Percentiles rank a stretch among this genome's conserved stretches.
Evolutionary conservation across 2,888 invertebrate species (phyloP).

Genomic region (Standfussiana lucernea): DNA sequence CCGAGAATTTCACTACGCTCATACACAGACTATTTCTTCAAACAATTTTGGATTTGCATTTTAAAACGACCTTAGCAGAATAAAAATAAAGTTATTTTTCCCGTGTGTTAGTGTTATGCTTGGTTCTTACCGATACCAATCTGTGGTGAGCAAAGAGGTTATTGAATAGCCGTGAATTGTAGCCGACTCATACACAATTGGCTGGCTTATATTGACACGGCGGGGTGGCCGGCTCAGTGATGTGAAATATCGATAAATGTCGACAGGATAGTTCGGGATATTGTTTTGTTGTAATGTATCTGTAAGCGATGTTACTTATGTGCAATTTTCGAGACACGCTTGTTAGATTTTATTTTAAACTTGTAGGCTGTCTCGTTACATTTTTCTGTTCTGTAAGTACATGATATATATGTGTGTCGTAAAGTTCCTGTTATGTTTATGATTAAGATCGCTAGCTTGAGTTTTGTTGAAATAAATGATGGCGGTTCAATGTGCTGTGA

Average conservation of each 20-base stretch:
- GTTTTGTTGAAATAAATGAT: conserved; percentile 11
- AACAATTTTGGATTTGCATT: conserved; percentile 62
- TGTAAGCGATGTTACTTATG: conserved; percentile 59
- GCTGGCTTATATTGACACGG: conserved; percentile 85
- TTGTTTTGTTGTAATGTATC: conserved; percentile 64
- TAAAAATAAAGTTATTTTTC: conserved; percentile 61
- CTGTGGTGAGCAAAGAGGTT: conserved; percentile 83
- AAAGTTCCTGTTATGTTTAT: conserved; percentile 36
- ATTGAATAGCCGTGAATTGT: conserved; percentile 87
- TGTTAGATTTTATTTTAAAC: conserved; percentile 61
- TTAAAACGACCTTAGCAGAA: neutral
- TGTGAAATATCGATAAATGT: conserved; percentile 70
- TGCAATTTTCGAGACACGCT: conserved; percentile 57
- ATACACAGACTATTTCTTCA: conserved; percentile 70
- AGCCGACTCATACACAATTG: conserved; percentile 87
- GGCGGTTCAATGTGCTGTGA: neutral
- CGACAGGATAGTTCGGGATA: conserved; percentile 58
- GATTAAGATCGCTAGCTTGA: conserved; percentile 22
- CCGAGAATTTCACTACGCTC: conserved; percentile 69
- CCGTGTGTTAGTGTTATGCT: conserved; percentile 43
- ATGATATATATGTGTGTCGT: conserved; percentile 28
- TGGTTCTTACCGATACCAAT: conserved; percentile 80
- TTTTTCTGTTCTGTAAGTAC: conserved; percentile 43
- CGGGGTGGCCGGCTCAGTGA: conserved; percentile 83
- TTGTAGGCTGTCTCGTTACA: conserved; percentile 48